Conservation (phyloP, 2,888 invertebrate species). For the Emmelina monodactyla region DNA sequence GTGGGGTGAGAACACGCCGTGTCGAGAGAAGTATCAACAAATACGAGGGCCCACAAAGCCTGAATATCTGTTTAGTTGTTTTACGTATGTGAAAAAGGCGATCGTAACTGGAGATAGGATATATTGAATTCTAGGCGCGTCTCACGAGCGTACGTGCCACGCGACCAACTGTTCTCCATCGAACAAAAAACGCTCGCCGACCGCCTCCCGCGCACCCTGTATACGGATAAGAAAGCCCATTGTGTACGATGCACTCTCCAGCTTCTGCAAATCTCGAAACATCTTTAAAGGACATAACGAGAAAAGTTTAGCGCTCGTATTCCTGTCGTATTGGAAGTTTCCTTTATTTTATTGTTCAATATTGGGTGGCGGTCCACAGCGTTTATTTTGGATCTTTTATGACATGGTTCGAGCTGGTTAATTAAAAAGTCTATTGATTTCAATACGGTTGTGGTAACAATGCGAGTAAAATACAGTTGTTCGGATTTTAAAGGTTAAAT, state of each 20-base stretch:
- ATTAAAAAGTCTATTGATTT: too few relatives aligned
- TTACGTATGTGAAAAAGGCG: slow-evolving; percentile 35
- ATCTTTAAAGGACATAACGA: slow-evolving; percentile 46
- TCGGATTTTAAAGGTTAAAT: too few relatives aligned
- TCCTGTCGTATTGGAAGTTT: slow-evolving; percentile 11
- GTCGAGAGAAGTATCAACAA: slow-evolving; percentile 26
- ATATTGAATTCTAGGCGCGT: slow-evolving; percentile 57
- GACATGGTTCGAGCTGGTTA: too few relatives aligned
- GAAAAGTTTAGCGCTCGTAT: slow-evolving; percentile 37
- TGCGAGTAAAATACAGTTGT: too few relatives aligned
- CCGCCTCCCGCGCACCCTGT: slow-evolving; percentile 34
- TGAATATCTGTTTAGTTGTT: slow-evolving; percentile 33
- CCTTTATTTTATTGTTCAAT: slow-evolving; percentile 5
- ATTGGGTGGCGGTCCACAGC: too few relatives aligned
- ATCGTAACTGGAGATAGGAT: slow-evolving; percentile 33
- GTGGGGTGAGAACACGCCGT: too few relatives aligned
- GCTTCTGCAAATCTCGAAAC: slow-evolving; percentile 47
- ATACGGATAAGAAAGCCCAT: slow-evolving; percentile 41
- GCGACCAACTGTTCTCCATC: slow-evolving; percentile 38
- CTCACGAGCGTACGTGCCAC: slow-evolving; percentile 41
- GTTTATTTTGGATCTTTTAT: too few relatives aligned
- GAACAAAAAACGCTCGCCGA: slow-evolving; percentile 44
- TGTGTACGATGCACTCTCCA: slow-evolving; percentile 42
- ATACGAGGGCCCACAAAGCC: slow-evolving; percentile 33
- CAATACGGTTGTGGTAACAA: too few relatives aligned